phyloP scores from a whole-genome alignment of 2,888 invertebrate genomes.

The Ryuthela nishihirai region DNA sequence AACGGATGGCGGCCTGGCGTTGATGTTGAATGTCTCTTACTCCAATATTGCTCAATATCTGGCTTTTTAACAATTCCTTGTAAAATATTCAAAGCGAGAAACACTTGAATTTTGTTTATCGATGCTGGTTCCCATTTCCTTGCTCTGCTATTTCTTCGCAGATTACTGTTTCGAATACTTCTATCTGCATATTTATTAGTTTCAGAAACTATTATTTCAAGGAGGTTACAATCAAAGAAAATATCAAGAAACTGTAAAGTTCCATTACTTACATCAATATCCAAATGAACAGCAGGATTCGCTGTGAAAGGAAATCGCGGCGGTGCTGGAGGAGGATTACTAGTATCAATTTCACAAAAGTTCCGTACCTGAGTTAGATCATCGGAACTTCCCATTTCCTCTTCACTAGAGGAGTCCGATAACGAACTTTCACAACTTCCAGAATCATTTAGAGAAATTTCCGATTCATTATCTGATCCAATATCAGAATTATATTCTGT shows the following conservation, averaged over 20 bases:
- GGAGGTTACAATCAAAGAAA: slow-evolving; percentile 6
- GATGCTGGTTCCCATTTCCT: slow-evolving; percentile 13
- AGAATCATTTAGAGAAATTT: too few relatives aligned
- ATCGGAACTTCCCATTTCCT: too few relatives aligned
- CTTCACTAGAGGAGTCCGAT: too few relatives aligned
- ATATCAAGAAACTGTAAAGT: slow-evolving; percentile 1
- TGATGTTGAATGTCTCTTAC: slow-evolving; percentile 2
- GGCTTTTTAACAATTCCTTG: neutral
- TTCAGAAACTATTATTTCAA: slow-evolving; percentile 2
- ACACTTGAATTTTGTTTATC: slow-evolving; percentile 2
- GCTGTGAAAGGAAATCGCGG: too few relatives aligned
- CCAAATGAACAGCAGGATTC: too few relatives aligned
- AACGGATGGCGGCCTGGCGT: too few relatives aligned
- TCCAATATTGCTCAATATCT: slow-evolving; percentile 7
- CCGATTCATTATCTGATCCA: too few relatives aligned
- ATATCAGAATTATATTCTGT: too few relatives aligned
- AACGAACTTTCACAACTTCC: too few relatives aligned
- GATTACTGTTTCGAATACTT: slow-evolving; percentile 5
- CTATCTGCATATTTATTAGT: slow-evolving; percentile 3
- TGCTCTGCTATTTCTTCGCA: slow-evolving; percentile 9
- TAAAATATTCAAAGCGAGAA: slow-evolving; percentile 1
- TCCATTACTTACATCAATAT: slow-evolving; percentile 7
- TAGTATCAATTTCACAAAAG: too few relatives aligned
- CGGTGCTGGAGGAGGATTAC: too few relatives aligned
- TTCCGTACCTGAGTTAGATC: too few relatives aligned